Evolutionary conservation across 2,888 invertebrate species (phyloP).

Genomic region (Scrobipalpa costella): DNA sequence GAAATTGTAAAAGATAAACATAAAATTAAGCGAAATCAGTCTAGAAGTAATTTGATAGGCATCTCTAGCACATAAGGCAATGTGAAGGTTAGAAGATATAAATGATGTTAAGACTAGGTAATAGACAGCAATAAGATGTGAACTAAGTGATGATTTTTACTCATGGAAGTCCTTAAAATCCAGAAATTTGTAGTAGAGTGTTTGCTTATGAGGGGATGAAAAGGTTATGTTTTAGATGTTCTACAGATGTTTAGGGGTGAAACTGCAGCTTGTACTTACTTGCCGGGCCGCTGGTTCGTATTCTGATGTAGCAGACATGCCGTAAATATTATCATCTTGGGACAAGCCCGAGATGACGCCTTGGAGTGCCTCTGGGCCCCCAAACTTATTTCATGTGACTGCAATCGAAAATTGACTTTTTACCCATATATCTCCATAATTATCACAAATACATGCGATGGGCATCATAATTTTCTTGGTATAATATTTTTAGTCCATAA

Average conservation of each 20-base stretch:
- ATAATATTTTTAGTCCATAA: conserved; percentile 76
- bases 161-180: background rate
- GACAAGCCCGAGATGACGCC: conserved; percentile 77
- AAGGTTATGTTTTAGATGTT: background rate
- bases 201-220: background rate
- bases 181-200: background rate
- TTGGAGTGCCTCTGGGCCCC: conserved; percentile 74
- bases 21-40: background rate
- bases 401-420: conserved; percentile 75
- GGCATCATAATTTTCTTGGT: conserved; percentile 67
- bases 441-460: conserved; percentile 53
- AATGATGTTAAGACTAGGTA: background rate
- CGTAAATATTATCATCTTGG: conserved; percentile 80
- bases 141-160: background rate
- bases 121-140: background rate
- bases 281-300: conserved; percentile 78
- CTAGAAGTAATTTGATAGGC: background rate
- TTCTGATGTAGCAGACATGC: conserved; percentile 79
- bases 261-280: conserved; percentile 61
- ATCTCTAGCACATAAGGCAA: background rate
- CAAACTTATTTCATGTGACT: conserved; percentile 75
- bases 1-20: background rate
- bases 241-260: conserved; percentile 16
- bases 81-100: background rate
- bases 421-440: conserved; percentile 65